Conservation (phyloP, 2,888 invertebrate species). For the Allygus modestus region DNA sequence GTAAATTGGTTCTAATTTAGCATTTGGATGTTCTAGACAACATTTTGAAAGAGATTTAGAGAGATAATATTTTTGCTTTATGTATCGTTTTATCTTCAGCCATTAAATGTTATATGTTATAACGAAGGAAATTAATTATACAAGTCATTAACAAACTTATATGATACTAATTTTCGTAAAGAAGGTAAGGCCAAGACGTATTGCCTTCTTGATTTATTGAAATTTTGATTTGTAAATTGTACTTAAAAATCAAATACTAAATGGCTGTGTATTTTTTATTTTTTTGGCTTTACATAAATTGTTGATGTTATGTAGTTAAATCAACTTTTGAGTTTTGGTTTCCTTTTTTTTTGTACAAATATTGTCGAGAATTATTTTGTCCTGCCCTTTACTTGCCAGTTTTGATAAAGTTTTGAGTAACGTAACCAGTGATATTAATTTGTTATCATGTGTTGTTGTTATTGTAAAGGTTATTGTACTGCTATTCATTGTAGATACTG, state of each 20-base stretch:
- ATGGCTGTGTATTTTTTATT: constrained; percentile 21
- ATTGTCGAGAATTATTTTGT: neutral
- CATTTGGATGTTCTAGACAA: too few species aligned
- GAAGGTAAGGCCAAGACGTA: too few species aligned
- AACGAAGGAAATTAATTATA: too few species aligned
- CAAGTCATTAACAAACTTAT: too few species aligned
- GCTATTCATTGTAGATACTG: constrained; percentile 41
- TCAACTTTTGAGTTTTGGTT: neutral
- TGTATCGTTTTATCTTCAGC: too few species aligned
- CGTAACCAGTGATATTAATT: constrained; percentile 4
- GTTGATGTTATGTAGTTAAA: constrained; percentile 8
- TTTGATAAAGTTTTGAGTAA: neutral
- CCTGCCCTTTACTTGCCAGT: constrained; percentile 30
- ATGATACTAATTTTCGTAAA: too few species aligned
- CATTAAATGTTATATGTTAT: too few species aligned
- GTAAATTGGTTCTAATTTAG: too few species aligned
- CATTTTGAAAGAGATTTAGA: too few species aligned
- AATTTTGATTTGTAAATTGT: neutral
- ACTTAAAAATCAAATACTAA: constrained; percentile 38
- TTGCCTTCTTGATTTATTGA: too few species aligned
- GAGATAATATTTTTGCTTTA: too few species aligned
- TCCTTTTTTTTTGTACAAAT: neutral
- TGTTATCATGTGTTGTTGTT: constrained; percentile 12
- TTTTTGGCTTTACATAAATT: neutral
- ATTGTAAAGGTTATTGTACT: constrained; percentile 13